Conservation (phyloP, 2,113 vertebrate genomes). For the Rhea americana region DNA sequence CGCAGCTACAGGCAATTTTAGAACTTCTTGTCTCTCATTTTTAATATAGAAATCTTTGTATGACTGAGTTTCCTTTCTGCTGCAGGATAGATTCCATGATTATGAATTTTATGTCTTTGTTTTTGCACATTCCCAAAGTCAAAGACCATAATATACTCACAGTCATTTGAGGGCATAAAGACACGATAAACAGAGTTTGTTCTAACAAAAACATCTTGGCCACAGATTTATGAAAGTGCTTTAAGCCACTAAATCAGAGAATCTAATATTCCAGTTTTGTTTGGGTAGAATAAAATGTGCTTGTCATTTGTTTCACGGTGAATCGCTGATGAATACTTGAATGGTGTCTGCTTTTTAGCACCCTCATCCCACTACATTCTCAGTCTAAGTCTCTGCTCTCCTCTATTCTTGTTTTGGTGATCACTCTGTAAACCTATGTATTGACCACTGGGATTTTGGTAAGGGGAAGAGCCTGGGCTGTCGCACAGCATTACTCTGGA, state of each 20-base stretch:
- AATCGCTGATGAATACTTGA: background rate
- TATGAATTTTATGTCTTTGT: background rate
- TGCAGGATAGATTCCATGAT: background rate
- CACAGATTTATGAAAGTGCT: background rate
- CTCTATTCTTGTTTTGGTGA: background rate
- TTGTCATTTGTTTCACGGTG: background rate
- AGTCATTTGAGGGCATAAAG: background rate
- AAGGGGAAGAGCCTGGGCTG: background rate
- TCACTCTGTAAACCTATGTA: background rate
- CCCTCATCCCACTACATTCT: background rate
- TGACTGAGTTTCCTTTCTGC: background rate
- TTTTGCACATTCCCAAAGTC: background rate
- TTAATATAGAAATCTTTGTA: background rate
- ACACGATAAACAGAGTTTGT: background rate
- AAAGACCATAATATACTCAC: background rate
- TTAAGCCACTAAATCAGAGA: background rate
- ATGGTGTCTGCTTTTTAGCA: background rate
- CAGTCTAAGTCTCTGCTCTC: background rate
- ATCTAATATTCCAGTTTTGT: background rate
- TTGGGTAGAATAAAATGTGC: background rate
- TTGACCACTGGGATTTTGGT: background rate
- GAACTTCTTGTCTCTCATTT: background rate
- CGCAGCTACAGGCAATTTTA: background rate
- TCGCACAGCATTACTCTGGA: accelerated
- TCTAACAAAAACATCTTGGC: background rate